Percentiles rank a stretch among this genome's conserved stretches.
phyloP scores from a whole-genome alignment of 2,113 vertebrate species.

The Anolis sagrei region DNA sequence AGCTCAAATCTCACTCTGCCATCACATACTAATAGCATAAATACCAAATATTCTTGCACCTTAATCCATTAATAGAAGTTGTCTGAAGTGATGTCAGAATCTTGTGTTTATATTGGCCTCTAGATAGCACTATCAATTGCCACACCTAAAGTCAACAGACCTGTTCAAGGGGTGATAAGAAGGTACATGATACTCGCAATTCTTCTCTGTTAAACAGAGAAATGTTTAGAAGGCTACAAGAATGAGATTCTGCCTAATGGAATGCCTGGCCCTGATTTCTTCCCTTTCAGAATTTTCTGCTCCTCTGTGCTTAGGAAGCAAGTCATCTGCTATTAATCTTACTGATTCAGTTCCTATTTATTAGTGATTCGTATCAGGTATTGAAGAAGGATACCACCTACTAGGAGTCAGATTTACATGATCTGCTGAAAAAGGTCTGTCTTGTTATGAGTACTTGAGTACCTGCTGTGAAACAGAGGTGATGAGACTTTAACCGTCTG shows the following conservation, averaged over 20 bases:
- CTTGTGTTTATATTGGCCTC: not conserved
- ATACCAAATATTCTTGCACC: too few species aligned
- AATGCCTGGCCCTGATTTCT: not conserved
- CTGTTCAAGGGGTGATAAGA: not conserved
- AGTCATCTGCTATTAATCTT: constrained; percentile 30
- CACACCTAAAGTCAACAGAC: not conserved
- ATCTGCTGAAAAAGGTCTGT: constrained; percentile 72
- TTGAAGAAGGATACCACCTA: constrained; percentile 59
- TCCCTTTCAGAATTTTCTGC: not conserved
- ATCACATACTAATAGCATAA: too few species aligned
- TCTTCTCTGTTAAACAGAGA: too few species aligned
- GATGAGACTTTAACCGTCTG: constrained; percentile 77
- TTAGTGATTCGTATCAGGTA: constrained; percentile 67
- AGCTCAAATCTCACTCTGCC: too few species aligned
- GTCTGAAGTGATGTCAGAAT: not conserved
- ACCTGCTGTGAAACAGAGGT: constrained; percentile 78
- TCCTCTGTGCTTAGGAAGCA: too few species aligned
- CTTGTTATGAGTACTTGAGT: constrained; percentile 68
- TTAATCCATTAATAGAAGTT: not conserved
- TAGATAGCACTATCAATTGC: not conserved
- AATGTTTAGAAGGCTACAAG: too few species aligned
- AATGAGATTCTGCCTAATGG: not conserved
- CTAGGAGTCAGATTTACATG: constrained; percentile 73
- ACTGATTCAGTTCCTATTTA: constrained; percentile 38
- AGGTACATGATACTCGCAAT: too few species aligned